Conservation (phyloP, 2,113 vertebrate species). For the Atherinomorus stipes region DNA sequence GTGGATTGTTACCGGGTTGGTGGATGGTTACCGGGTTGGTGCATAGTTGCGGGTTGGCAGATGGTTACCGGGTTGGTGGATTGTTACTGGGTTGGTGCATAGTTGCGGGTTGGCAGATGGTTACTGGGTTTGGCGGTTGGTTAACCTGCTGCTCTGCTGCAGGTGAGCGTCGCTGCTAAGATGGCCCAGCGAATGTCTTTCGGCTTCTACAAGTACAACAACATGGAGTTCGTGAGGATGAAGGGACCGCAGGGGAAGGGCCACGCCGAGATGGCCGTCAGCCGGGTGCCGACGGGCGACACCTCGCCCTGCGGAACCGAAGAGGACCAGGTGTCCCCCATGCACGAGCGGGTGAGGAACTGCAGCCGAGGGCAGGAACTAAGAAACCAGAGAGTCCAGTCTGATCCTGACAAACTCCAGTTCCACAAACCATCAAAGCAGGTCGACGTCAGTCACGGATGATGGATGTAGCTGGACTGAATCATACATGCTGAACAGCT, state of each 20-base stretch:
- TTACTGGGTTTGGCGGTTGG: no score
- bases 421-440: slow-evolving; percentile 8
- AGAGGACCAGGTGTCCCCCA: slow-evolving; percentile 92
- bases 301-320: slow-evolving; percentile 94
- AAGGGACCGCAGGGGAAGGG: slow-evolving; percentile 99
- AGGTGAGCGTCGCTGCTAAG: slow-evolving; percentile 98
- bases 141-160: not conserved
- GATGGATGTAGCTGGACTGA: slow-evolving; percentile 43
- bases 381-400: not conserved
- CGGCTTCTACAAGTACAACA: slow-evolving; percentile 98
- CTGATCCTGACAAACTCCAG: not conserved
- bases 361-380: no score
- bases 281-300: slow-evolving; percentile 94
- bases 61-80: no score
- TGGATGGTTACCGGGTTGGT: no score
- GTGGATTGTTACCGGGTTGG: no score
- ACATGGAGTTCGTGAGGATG: slow-evolving; percentile 99
- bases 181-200: slow-evolving; percentile 99
- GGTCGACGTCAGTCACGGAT: slow-evolving; percentile 64
- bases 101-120: no score
- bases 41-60: no score
- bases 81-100: no score
- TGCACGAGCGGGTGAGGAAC: slow-evolving; percentile 90
- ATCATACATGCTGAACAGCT: slow-evolving; percentile 27
- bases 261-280: slow-evolving; percentile 98